A percentile compares a stretch with the other conserved stretches of the same genome.
Evolutionary conservation across 2,113 vertebrate species (phyloP).

Genomic region (Reinhardtius hippoglossoides): DNA sequence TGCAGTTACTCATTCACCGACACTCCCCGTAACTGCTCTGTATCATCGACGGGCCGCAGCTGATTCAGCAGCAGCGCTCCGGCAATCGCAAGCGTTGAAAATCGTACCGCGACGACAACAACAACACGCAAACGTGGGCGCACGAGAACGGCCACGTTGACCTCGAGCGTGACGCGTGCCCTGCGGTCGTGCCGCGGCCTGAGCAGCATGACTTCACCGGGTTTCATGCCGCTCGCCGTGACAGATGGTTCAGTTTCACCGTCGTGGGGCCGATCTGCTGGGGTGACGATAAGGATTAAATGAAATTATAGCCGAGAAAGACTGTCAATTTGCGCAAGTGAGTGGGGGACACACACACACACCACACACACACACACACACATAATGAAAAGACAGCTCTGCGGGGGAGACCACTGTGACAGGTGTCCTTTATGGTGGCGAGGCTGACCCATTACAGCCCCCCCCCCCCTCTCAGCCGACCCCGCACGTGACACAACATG

Average conservation of each 20-base stretch:
- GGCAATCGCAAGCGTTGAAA: neutral
- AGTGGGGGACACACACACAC: neutral
- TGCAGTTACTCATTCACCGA: neutral
- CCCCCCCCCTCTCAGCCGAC: neutral
- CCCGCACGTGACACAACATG: neutral
- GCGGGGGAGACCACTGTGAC: neutral
- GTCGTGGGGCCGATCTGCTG: neutral
- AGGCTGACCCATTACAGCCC: neutral
- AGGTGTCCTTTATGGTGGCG: neutral
- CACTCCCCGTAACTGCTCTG: neutral
- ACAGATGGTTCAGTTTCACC: slow-evolving; percentile 1
- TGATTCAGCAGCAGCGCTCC: neutral
- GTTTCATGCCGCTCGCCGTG: neutral
- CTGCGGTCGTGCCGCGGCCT: neutral
- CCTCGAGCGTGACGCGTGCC: neutral
- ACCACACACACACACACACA: neutral
- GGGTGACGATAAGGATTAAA: slow-evolving; percentile 18
- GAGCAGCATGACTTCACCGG: neutral
- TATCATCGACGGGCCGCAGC: neutral
- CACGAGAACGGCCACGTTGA: neutral
- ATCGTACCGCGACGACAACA: neutral
- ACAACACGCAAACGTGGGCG: neutral
- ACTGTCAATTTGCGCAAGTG: slow-evolving; percentile 7
- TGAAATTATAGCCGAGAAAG: slow-evolving; percentile 13
- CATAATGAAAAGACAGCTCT: slow-evolving; percentile 1